Evolutionary conservation across 1,140 invertebrate genomes (phyloP), one percentile per base, ranked within the genome.

Genomic region (Drosophila baimaii): DNA sequence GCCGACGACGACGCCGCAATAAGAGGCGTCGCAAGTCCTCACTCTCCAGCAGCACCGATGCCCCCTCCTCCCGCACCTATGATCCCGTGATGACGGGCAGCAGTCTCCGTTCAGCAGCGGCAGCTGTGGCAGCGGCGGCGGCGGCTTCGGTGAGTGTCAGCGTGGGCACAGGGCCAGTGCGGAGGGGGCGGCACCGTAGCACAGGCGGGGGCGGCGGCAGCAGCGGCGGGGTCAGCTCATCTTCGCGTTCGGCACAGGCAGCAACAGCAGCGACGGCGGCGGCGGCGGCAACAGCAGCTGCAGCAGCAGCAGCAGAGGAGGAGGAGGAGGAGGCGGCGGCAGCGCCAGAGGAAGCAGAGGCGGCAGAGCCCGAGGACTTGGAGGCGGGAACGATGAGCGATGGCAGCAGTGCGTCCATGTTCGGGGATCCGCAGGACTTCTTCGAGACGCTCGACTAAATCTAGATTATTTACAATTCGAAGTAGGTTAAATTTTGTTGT

Each of bases 401-500:
- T 43, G 59, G 57, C 23, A 88, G 76, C 63, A 88, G 79, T 46
- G 71, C 76, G 31, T 74, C 70, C 43, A 66, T 86, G 77, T 88
- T 79, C 58, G 80, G 65, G 29, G 84, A 88, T 68, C 83, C 83
- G 66, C 79, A 77, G 47, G 83, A 88, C 68, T 88, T 66, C 41
- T 85, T 83, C 46, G 83, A 88, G 72, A 89, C 83, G 52, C 83
- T 88, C 72, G 83, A 88, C 62, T 88, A 81, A 73, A 64, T 88
- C 47, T 88, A 81, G 79, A 64, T 82, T 57, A 79, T 69, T 70
- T 70, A 69, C 58, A 68, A 81, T 81, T 69, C 72, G 65, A 54
- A 88, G 66, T 81, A 80, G 77, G 79, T 65, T 86, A 83, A 86
- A 82, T 86, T 82, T 86, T 88, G 83, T 88, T 88, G 83, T 88